Evolutionary conservation across 35 echinoderm and acorn worm species (phyloP), one percentile per base, ranked within the genome.

Genomic region (Heliocidaris tuberculata): DNA sequence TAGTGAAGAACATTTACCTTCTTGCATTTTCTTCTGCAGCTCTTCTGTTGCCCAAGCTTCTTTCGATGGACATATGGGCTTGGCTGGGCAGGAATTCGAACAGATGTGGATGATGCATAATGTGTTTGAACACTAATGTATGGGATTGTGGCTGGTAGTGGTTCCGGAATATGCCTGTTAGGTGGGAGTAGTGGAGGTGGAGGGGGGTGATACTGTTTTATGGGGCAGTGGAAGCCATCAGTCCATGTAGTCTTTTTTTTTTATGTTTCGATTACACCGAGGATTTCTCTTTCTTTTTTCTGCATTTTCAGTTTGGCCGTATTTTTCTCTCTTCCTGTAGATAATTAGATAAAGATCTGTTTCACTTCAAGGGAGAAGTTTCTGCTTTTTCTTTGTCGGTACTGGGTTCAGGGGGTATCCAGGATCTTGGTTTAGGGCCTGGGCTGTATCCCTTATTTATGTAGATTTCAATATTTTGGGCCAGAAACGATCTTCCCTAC

Each of bases 1-100:
- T 30, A 86, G 31, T 32, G 31, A 86, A 24, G n/a, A 91, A 49
- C 48, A 47, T 24, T 32, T 47, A 11, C 89, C 48, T 48, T 91
- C 24, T 91, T 91, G 30, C 31, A 5, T 48, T 91, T 91, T 42
- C 24, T 48, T 42, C 89, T 32, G 11, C 89, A n/a, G 89, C 32
- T 89, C 86, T 89, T 89, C 24, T 30, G 86, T 89, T 89, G 86
- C 13, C 86, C 86, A 27, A 2, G 86, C 32, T 89, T 89, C 86
- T 89, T 89, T 35, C 86, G 24, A 30, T 89, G 86, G 31, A 89
- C 32, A 35, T 1, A 6, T 89, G 86, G 32, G 24, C 24, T 30
- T 30, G 86, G 86, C 31, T 27, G 86, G 24, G 86, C 24, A 30
- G 86, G 1, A 30, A 89, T 89, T 27, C 0, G 2, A 30, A 35